Evolutionary conservation across 2,113 vertebrate species (phyloP).

Genomic region (Lepisosteus osseus): DNA sequence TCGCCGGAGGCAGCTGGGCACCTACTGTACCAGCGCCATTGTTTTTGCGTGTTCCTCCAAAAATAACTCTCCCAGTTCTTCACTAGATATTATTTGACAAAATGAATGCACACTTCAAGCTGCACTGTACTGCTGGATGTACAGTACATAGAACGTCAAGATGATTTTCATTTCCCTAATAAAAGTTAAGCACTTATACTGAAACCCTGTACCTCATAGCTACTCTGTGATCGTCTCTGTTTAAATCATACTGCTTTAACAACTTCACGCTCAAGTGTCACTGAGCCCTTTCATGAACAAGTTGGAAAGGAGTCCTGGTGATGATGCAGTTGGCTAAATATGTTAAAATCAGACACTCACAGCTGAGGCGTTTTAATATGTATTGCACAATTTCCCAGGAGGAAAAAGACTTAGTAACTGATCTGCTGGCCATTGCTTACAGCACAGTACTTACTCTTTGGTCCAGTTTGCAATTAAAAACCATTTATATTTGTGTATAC

Average conservation of each 20-base stretch:
- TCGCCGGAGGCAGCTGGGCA: neutral
- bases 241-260: conserved; percentile 32
- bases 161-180: no score
- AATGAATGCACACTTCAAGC: no score
- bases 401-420: conserved; percentile 21
- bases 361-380: conserved; percentile 19
- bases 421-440: neutral
- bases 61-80: neutral
- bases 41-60: neutral
- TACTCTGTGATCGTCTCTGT: conserved; percentile 21
- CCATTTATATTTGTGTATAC: no score
- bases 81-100: no score
- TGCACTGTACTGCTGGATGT: no score
- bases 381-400: conserved; percentile 47
- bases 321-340: conserved; percentile 61
- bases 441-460: neutral
- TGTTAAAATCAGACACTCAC: conserved; percentile 56
- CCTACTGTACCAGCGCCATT: neutral
- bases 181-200: neutral
- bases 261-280: conserved; percentile 27
- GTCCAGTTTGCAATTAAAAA: neutral
- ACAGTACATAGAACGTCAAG: no score
- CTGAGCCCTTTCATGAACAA: conserved; percentile 40
- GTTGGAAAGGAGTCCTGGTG: conserved; percentile 52
- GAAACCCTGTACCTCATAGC: conserved; percentile 5